phyloP scores from a whole-genome alignment of 30 jellyfish, hydroid and myxozoan species.

The Rhopilema esculentum region DNA sequence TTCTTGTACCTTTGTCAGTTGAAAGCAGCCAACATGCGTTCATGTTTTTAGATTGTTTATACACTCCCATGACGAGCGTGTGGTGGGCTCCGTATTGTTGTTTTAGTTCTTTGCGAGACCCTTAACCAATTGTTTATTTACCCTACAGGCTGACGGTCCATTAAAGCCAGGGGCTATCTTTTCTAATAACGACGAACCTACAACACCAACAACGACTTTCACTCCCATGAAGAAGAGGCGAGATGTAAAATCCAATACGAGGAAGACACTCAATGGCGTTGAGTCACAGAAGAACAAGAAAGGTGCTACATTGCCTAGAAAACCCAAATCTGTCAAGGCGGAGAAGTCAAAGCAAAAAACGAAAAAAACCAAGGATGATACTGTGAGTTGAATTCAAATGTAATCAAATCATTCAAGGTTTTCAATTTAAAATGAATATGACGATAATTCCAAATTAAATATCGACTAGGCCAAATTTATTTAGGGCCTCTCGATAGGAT shows the following conservation, averaged over 20 bases:
- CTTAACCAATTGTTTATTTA: not conserved
- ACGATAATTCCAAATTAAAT: not conserved
- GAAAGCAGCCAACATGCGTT: not conserved
- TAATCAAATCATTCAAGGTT: no score
- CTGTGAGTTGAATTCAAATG: no score
- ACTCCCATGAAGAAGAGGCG: constrained; percentile 49
- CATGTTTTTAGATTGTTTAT: not conserved
- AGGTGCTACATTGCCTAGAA: constrained; percentile 26
- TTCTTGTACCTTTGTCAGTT: not conserved
- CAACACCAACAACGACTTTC: not conserved
- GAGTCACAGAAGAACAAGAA: constrained; percentile 28
- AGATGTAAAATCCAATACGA: constrained; percentile 12
- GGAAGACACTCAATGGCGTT: constrained; percentile 2
- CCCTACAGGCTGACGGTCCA: constrained; percentile 71
- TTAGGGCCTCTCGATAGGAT: not conserved
- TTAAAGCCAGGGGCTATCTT: constrained; percentile 69
- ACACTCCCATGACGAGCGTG: no score
- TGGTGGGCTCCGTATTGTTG: no score
- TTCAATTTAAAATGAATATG: not conserved
- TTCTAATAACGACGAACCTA: constrained; percentile 16
- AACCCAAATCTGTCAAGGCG: constrained; percentile 39
- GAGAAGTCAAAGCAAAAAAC: constrained; percentile 29
- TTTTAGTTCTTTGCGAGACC: not conserved
- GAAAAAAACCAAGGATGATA: constrained; percentile 39
- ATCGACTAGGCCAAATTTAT: not conserved